A percentile compares a stretch with the other conserved stretches of the same genome.
phyloP scores from a whole-genome alignment of 23 tunicate genomes.

The Styela plicata region DNA sequence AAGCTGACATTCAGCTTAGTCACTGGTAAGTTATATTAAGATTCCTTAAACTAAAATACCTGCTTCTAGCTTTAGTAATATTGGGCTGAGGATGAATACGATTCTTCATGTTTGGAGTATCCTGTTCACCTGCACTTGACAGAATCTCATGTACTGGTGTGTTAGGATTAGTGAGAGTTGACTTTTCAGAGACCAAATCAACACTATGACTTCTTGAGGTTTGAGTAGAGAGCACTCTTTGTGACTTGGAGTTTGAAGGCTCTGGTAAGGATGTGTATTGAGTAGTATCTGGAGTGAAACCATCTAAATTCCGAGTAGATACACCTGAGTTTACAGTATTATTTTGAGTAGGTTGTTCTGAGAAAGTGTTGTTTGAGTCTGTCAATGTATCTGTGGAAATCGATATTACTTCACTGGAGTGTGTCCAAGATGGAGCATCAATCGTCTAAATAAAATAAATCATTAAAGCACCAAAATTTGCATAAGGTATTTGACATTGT shows the following conservation, averaged over 20 bases:
- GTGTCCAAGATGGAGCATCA: too few species aligned
- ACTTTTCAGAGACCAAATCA: background rate
- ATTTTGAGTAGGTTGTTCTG: background rate
- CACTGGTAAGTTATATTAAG: too few species aligned
- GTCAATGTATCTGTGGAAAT: background rate
- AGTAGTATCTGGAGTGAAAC: background rate
- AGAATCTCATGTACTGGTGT: background rate
- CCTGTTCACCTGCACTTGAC: background rate
- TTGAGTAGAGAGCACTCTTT: background rate
- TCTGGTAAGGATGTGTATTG: background rate
- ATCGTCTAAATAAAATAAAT: too few species aligned
- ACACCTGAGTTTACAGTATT: background rate
- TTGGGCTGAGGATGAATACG: slow-evolving; percentile 37
- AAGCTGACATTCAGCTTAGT: too few species aligned
- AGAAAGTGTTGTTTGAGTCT: background rate
- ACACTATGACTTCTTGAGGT: background rate
- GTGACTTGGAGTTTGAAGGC: too few species aligned
- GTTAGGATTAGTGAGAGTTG: background rate
- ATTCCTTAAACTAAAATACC: too few species aligned
- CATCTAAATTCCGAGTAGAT: background rate
- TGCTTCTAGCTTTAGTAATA: slow-evolving; percentile 43
- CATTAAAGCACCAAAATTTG: too few species aligned
- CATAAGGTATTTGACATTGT: too few species aligned
- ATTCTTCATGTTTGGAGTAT: slow-evolving; percentile 16
- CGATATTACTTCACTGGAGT: too few species aligned